Evolutionary conservation across 92 coral and sea anemone genomes (phyloP).

Genomic region (Actinernus sp.): DNA sequence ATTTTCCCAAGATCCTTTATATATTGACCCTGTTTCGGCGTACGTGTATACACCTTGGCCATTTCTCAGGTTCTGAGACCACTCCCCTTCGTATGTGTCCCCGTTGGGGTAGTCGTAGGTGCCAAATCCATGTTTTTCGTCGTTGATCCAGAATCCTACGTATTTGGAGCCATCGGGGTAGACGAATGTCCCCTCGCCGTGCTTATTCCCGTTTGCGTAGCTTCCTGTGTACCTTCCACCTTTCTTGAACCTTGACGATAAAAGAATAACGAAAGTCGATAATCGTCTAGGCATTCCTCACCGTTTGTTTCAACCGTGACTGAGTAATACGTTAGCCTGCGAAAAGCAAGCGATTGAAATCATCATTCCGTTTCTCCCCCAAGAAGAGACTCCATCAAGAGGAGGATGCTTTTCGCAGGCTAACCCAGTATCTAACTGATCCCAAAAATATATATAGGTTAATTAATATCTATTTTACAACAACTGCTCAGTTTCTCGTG

Average conservation of each 20-base stretch:
- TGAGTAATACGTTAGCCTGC: too few species aligned
- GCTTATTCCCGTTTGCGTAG: conserved; percentile 90
- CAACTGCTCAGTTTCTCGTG: too few species aligned
- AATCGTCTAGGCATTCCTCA: too few species aligned
- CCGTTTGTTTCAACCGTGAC: too few species aligned
- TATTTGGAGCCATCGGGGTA: conserved; percentile 98
- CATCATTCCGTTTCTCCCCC: too few species aligned
- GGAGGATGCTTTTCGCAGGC: too few species aligned
- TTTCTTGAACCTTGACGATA: conserved; percentile 81
- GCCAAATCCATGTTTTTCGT: conserved; percentile 89
- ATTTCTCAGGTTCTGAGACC: conserved; percentile 93
- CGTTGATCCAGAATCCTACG: conserved; percentile 94
- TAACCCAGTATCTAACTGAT: too few species aligned
- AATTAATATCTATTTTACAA: too few species aligned
- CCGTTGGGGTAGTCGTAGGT: conserved; percentile 93
- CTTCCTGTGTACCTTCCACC: conserved; percentile 89
- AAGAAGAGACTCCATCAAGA: too few species aligned
- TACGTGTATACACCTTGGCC: conserved; percentile 95
- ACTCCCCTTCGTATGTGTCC: conserved; percentile 95
- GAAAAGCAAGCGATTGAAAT: too few species aligned
- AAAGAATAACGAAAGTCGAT: too few species aligned
- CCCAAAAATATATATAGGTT: too few species aligned
- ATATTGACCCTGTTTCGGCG: conserved; percentile 89
- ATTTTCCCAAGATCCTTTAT: conserved; percentile 93
- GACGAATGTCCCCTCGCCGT: conserved; percentile 90